Conservation (phyloP, 2,888 invertebrate genomes). For the Chirona hameri region DNA sequence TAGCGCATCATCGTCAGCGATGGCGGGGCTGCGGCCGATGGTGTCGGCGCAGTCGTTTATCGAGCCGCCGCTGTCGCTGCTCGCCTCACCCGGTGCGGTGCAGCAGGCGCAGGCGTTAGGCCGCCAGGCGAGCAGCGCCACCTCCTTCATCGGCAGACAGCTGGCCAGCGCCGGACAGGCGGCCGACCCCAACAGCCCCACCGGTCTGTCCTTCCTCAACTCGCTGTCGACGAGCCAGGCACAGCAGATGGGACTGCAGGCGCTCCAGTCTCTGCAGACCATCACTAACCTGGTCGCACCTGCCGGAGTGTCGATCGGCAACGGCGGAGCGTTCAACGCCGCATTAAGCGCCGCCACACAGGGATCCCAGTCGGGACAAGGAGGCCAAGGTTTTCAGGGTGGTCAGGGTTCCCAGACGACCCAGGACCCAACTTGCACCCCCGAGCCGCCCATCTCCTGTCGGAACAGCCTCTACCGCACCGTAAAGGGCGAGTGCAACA, state of each 20-base stretch:
- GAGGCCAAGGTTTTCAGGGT: too few relatives aligned
- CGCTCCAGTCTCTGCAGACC: background rate
- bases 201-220: background rate
- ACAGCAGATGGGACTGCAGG: background rate
- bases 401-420: too few relatives aligned
- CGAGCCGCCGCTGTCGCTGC: background rate
- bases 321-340: too few relatives aligned
- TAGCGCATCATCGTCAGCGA: background rate
- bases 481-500: background rate
- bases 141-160: background rate
- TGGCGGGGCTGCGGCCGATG: background rate
- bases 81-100: background rate
- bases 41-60: background rate
- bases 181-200: background rate
- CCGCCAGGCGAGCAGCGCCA: too few relatives aligned
- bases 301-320: background rate
- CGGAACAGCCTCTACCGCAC: background rate
- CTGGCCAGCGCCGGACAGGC: background rate
- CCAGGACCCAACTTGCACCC: background rate
- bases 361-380: too few relatives aligned
- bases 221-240: background rate
- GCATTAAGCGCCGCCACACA: too few relatives aligned
- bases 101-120: background rate
- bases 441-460: background rate
- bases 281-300: background rate